These are phyloP conservation scores for Monochamus alternatus DNA, from an alignment of 2,888 invertebrate genomes.

Conservation along the genomic window DNA sequence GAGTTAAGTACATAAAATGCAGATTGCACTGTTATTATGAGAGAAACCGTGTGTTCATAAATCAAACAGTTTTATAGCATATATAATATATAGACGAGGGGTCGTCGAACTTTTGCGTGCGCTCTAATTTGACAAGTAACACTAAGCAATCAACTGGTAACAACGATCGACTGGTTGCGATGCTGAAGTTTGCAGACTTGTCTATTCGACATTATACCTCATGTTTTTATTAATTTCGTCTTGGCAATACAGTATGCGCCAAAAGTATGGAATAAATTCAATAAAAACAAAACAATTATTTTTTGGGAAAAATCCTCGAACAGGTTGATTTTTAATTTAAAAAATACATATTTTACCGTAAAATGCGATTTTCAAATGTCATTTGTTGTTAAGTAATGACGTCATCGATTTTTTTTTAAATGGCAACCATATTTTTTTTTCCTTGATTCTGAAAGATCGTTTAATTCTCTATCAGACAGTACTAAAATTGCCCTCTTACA, in stretches of 20 bases:
- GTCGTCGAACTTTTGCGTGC: constrained; percentile 39
- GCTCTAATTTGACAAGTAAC: constrained; percentile 26
- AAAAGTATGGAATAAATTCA: too few relatives aligned
- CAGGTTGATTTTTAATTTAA: too few relatives aligned
- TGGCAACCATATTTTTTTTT: too few relatives aligned
- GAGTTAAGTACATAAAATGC: constrained; percentile 46
- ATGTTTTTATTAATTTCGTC: not conserved
- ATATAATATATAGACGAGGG: constrained; percentile 40
- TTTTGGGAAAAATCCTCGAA: too few relatives aligned
- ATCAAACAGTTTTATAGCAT: constrained; percentile 43
- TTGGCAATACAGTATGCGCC: not conserved
- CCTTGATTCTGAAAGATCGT: too few relatives aligned
- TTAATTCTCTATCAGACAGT: too few relatives aligned
- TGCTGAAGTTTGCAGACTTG: constrained; percentile 12
- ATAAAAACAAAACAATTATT: too few relatives aligned
- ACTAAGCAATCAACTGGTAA: constrained; percentile 25
- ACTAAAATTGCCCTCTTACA: too few relatives aligned
- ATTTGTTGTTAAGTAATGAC: too few relatives aligned
- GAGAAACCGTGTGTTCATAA: constrained; percentile 41
- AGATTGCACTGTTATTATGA: constrained; percentile 43
- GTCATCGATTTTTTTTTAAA: too few relatives aligned
- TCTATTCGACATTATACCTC: not conserved
- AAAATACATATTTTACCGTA: too few relatives aligned
- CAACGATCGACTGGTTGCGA: constrained; percentile 1
- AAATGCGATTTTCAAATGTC: too few relatives aligned